A percentile compares a stretch with the other conserved stretches of the same genome.
phyloP scores from a whole-genome alignment of 2,113 vertebrate genomes.

The Saccopteryx bilineata region DNA sequence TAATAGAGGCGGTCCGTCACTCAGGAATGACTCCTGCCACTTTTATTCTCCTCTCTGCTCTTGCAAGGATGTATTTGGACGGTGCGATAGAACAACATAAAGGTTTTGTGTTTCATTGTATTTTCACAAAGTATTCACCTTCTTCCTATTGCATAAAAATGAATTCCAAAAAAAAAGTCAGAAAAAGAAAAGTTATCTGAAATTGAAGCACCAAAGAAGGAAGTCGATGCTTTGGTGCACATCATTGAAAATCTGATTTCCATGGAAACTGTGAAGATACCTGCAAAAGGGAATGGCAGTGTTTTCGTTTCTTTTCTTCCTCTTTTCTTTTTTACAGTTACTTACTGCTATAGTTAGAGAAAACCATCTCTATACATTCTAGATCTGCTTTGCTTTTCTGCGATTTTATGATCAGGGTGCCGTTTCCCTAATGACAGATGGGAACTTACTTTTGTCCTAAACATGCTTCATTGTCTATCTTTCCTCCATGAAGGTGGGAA shows the following conservation, averaged over 20 bases:
- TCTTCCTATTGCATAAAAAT: not conserved
- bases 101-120: not conserved
- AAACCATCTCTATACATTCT: not conserved
- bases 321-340: not conserved
- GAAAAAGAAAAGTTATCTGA: not conserved
- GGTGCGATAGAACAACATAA: not conserved
- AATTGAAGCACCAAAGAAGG: not conserved
- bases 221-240: not conserved
- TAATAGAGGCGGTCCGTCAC: not conserved
- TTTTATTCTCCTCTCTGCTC: not conserved
- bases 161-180: not conserved
- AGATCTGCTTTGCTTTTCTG: slow-evolving; percentile 1
- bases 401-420: not conserved
- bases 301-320: too few species aligned
- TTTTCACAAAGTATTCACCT: not conserved
- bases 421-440: not conserved
- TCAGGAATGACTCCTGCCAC: not conserved
- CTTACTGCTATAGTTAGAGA: not conserved
- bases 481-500: not conserved
- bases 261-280: not conserved
- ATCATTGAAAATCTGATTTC: not conserved
- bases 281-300: too few species aligned
- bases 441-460: not conserved
- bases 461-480: not conserved
- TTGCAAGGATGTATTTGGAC: not conserved